Percentiles rank a stretch among this genome's conserved stretches.
Evolutionary conservation across 2,888 invertebrate species (phyloP).

Genomic region (Drosophila paucipuncta): DNA sequence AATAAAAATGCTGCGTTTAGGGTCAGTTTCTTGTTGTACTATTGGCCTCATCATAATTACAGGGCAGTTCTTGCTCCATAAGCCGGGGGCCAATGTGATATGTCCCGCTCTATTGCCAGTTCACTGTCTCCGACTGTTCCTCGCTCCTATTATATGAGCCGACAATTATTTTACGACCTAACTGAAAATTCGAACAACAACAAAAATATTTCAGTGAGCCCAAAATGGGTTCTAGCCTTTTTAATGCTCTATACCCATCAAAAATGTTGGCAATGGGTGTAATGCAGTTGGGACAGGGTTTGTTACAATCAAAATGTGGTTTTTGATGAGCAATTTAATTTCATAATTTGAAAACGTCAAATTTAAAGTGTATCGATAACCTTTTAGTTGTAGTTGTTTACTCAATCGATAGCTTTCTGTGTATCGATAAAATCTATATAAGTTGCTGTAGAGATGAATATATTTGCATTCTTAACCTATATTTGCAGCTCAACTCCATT

Average conservation of each 20-base stretch:
- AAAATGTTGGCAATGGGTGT: neutral
- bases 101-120: conserved; percentile 71
- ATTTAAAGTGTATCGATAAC: neutral
- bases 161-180: conserved; percentile 78
- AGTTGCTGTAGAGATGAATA: neutral
- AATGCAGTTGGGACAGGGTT: neutral
- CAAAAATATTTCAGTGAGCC: conserved; percentile 39
- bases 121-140: conserved; percentile 38
- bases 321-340: neutral
- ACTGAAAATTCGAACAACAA: conserved; percentile 51
- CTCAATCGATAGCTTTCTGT: neutral
- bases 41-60: conserved; percentile 80
- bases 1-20: conserved; percentile 56
- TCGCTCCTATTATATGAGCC: conserved; percentile 53
- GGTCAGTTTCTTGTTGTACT: conserved; percentile 65
- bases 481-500: neutral
- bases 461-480: neutral
- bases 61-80: conserved; percentile 64
- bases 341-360: neutral
- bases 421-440: neutral
- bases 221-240: conserved; percentile 41
- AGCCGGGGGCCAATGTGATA: conserved; percentile 73
- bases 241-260: conserved; percentile 4
- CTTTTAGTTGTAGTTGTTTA: neutral
- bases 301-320: fast-evolving